These are phyloP conservation scores for Cephus nigrinus DNA, from an alignment of 2,888 invertebrate species.

Conservation along the genomic window DNA sequence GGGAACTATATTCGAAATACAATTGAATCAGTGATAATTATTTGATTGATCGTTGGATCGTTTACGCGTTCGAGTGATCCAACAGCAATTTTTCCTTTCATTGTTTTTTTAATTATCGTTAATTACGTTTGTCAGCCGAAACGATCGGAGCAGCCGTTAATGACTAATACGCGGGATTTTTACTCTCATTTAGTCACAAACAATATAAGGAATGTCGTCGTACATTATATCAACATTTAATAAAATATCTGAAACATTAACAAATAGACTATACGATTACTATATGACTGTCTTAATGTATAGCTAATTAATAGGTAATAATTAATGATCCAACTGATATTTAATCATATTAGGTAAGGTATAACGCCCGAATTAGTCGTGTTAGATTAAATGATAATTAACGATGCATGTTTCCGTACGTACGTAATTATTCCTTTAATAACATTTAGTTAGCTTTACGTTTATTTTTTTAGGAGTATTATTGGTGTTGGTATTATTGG, in stretches of 20 bases:
- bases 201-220: constrained; percentile 58
- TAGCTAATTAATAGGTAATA: constrained; percentile 54
- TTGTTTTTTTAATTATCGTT: background rate
- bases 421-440: constrained; percentile 33
- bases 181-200: constrained; percentile 42
- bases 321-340: constrained; percentile 6
- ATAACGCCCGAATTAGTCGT: constrained; percentile 28
- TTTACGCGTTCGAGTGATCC: constrained; percentile 24
- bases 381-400: constrained; percentile 35
- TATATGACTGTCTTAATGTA: constrained; percentile 58
- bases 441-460: constrained; percentile 37
- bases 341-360: constrained; percentile 7
- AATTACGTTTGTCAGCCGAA: constrained; percentile 33
- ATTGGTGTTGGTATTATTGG: constrained; percentile 59
- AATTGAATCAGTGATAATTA: constrained; percentile 33
- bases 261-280: constrained; percentile 63
- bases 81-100: background rate
- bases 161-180: constrained; percentile 44
- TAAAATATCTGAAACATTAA: constrained; percentile 65
- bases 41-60: constrained; percentile 35
- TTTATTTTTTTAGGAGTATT: constrained; percentile 38
- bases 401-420: constrained; percentile 32
- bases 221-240: constrained; percentile 65
- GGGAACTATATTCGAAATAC: constrained; percentile 38
- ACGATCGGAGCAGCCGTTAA: constrained; percentile 49